Evolutionary conservation across 2,113 vertebrate species (phyloP).

Genomic region (Phylloscopus trochiloides): DNA sequence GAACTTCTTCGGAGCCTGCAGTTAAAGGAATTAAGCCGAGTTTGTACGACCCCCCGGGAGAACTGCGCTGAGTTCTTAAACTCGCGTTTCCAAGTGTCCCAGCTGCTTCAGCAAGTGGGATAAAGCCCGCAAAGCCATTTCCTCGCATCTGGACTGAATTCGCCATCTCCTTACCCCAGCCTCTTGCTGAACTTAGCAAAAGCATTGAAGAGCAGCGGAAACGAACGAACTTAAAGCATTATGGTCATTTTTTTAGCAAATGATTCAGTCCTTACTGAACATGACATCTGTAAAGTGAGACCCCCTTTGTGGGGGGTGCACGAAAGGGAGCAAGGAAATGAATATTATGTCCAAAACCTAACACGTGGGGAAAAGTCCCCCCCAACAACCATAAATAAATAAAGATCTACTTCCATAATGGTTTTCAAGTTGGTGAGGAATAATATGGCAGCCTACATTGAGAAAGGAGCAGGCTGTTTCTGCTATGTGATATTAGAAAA

Average conservation of each 20-base stretch:
- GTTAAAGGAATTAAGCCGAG: fast-evolving
- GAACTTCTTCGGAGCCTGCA: neutral
- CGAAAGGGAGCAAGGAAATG: fast-evolving
- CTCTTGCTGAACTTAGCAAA: neutral
- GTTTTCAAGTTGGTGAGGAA: neutral
- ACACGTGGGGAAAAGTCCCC: fast-evolving
- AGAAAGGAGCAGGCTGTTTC: neutral
- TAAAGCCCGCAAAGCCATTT: neutral
- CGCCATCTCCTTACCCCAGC: neutral
- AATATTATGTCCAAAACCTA: neutral
- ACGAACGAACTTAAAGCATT: neutral
- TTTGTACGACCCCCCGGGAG: fast-evolving
- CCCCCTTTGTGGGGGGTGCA: neutral
- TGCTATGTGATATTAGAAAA: neutral
- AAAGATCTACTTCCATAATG: neutral
- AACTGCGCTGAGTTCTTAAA: fast-evolving
- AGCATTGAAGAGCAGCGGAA: neutral
- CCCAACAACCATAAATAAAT: neutral
- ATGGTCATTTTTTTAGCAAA: neutral
- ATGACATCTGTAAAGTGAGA: neutral
- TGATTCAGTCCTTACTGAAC: neutral
- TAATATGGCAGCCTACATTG: neutral
- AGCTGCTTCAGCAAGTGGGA: neutral
- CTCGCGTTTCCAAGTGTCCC: fast-evolving
- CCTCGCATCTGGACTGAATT: neutral